Conservation (phyloP, 1,140 invertebrate species). For the Subanguina moxae region DNA sequence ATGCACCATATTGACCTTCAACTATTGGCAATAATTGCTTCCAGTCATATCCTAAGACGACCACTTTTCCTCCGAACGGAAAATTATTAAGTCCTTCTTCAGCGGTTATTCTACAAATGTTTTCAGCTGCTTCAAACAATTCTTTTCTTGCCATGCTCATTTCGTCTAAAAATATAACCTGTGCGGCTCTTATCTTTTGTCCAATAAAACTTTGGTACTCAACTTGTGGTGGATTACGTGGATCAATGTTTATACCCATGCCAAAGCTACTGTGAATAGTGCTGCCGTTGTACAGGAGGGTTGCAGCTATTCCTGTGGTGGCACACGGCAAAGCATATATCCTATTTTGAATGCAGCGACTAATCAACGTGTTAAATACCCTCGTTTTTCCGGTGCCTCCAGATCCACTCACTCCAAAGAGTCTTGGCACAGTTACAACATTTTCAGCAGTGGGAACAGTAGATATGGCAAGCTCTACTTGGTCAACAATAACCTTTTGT, state of each 20-base stretch:
- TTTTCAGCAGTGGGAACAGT: not conserved
- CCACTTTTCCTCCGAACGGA: conserved; percentile 21
- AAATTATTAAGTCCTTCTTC: not conserved
- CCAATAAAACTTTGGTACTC: conserved; percentile 14
- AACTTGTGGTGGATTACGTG: not conserved
- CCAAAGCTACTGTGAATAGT: conserved; percentile 12
- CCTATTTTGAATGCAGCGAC: not conserved
- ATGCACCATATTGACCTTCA: not conserved
- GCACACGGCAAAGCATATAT: conserved; percentile 1
- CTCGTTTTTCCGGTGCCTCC: not conserved
- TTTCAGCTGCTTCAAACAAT: conserved; percentile 15
- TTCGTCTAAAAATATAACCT: conserved; percentile 24
- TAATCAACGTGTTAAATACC: not conserved
- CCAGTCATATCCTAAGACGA: conserved; percentile 18
- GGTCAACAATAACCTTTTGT: not conserved
- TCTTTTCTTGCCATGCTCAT: conserved; percentile 19
- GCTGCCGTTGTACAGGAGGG: not conserved
- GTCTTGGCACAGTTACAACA: not conserved
- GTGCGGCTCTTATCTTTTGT: not conserved
- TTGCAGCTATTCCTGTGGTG: conserved; percentile 17
- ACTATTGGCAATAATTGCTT: conserved; percentile 30
- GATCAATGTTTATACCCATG: not conserved
- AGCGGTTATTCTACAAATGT: conserved; percentile 8
- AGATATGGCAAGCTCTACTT: not conserved
- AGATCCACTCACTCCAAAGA: not conserved